These are phyloP conservation scores for Azorinus chamasolen DNA, from an alignment of 2,888 invertebrate genomes.

Conservation along the genomic window DNA sequence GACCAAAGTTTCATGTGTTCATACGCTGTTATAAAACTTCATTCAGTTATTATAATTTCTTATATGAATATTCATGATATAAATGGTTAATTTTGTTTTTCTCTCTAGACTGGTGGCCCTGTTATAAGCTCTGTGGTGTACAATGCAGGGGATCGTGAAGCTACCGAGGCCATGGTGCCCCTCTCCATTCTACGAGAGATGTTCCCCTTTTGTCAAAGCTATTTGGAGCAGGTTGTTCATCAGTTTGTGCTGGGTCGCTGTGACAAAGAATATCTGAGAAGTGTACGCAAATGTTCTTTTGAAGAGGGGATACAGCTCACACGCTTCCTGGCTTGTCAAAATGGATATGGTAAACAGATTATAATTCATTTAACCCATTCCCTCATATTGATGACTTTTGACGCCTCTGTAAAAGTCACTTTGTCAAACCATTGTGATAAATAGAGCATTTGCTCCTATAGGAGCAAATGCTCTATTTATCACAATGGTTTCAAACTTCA, in stretches of 20 bases:
- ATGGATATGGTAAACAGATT: slow-evolving; percentile 44
- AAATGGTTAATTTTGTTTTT: too few species aligned
- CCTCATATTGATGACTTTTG: too few species aligned
- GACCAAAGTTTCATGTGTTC: too few species aligned
- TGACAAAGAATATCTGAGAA: neutral
- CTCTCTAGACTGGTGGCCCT: slow-evolving; percentile 8
- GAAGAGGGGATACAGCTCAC: slow-evolving; percentile 51
- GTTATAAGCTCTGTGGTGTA: slow-evolving; percentile 18
- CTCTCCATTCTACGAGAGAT: slow-evolving; percentile 33
- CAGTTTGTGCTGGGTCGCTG: slow-evolving; percentile 24
- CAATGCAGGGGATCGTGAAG: slow-evolving; percentile 10
- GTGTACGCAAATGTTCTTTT: slow-evolving; percentile 26
- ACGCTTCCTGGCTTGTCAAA: slow-evolving; percentile 43
- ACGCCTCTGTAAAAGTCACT: too few species aligned
- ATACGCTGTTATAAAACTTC: too few species aligned
- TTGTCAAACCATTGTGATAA: too few species aligned
- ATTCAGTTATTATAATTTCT: too few species aligned
- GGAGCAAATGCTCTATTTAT: too few species aligned
- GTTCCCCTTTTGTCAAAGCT: slow-evolving; percentile 36
- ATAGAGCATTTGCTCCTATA: too few species aligned
- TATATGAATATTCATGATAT: too few species aligned
- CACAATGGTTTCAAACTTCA: too few species aligned
- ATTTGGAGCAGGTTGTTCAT: slow-evolving; percentile 38
- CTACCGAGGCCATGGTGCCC: slow-evolving; percentile 36
- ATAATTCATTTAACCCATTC: too few species aligned